A percentile compares a stretch with the other conserved stretches of the same genome.
Evolutionary conservation across 2,797 vertebrate genomes (phyloP).

Genomic region (Sebastes vulpes): DNA sequence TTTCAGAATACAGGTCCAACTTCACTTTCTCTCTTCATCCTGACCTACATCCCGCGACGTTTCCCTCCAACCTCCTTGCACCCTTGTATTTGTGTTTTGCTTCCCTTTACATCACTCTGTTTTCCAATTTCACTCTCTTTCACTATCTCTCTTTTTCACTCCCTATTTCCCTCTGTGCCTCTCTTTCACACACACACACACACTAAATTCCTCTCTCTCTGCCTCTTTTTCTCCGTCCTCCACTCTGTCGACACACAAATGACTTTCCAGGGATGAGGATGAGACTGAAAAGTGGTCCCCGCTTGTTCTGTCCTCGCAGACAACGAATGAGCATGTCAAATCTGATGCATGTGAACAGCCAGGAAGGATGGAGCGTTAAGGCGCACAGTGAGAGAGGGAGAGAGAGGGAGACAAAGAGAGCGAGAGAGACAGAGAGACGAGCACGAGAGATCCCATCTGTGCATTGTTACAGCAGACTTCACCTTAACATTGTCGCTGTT

Average conservation of each 20-base stretch:
- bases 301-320: conserved; percentile 59
- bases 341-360: conserved; percentile 62
- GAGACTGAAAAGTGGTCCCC: conserved; percentile 61
- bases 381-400: conserved; percentile 1
- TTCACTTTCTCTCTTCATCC: conserved; percentile 1
- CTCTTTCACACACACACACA: background rate
- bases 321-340: conserved; percentile 60
- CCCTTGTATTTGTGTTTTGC: background rate
- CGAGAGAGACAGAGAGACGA: background rate
- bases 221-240: conserved; percentile 16
- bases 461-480: conserved; percentile 67
- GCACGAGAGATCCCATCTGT: conserved; percentile 65
- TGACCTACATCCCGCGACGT: background rate
- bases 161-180: background rate
- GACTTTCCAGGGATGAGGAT: conserved; percentile 65
- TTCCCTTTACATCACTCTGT: conserved; percentile 2
- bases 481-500: conserved; percentile 44
- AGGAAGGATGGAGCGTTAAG: conserved; percentile 34
- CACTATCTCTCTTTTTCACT: background rate
- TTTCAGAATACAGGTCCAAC: conserved; percentile 2
- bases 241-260: conserved; percentile 37
- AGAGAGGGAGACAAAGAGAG: background rate
- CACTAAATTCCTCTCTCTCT: background rate
- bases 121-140: background rate
- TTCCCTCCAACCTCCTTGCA: background rate